Percentiles rank a stretch among this genome's conserved stretches.
phyloP scores from a whole-genome alignment of 2,113 vertebrate species.

The Forbesichthys papilliferus region DNA sequence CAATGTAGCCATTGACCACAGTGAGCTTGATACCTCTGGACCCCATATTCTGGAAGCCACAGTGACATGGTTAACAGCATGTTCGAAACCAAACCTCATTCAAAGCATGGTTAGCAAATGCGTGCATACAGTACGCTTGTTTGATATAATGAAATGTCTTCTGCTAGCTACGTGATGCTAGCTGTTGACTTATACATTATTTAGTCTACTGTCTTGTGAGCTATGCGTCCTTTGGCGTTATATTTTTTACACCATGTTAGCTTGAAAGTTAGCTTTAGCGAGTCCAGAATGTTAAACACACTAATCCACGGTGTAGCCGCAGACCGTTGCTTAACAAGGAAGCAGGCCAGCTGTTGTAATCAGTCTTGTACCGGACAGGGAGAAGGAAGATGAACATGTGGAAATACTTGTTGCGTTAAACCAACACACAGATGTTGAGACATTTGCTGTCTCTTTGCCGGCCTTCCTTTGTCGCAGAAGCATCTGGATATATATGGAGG shows the following conservation, averaged over 20 bases:
- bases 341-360: conserved; percentile 75
- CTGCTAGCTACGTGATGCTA: conserved; percentile 18
- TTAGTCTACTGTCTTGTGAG: conserved; percentile 9
- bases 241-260: conserved; percentile 29
- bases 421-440: conserved; percentile 75
- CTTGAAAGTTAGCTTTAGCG: conserved; percentile 36
- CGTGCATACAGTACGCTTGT: not conserved
- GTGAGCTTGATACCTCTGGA: conserved; percentile 53
- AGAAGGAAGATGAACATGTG: conserved; percentile 70
- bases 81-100: conserved; percentile 38
- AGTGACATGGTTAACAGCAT: conserved; percentile 54
- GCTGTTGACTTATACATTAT: conserved; percentile 26
- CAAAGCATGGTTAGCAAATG: conserved; percentile 1
- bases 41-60: conserved; percentile 60
- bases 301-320: conserved; percentile 60
- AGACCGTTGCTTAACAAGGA: conserved; percentile 58
- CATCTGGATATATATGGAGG: conserved; percentile 61
- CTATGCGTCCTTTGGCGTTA: conserved; percentile 30
- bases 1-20: conserved; percentile 49
- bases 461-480: conserved; percentile 61
- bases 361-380: conserved; percentile 62
- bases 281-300: conserved; percentile 48
- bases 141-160: conserved; percentile 11
- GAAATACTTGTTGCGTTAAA: conserved; percentile 76
- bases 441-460: conserved; percentile 67